Evolutionary conservation across 2,888 invertebrate genomes (phyloP).

Genomic region (Drosophila meridiana): DNA sequence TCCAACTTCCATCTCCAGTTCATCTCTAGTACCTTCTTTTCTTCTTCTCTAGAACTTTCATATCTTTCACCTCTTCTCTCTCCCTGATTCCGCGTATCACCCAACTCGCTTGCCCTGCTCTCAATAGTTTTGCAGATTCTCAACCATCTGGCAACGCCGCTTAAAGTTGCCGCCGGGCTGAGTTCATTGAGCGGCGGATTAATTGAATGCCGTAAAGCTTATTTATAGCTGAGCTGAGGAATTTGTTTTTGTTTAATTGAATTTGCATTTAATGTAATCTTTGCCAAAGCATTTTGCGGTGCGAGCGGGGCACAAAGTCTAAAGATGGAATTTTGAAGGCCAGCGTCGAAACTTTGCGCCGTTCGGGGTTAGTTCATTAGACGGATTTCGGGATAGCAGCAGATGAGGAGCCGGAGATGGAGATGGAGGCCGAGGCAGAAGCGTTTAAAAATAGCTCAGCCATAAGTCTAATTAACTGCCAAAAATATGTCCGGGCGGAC

Average conservation of each 20-base stretch:
- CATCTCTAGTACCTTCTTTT: no score
- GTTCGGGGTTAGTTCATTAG: constrained; percentile 49
- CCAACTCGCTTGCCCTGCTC: no score
- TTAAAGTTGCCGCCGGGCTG: neutral
- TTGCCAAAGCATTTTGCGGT: constrained; percentile 18
- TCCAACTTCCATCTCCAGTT: no score
- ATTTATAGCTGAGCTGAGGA: neutral
- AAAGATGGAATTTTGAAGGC: constrained; percentile 11
- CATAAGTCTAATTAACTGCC: constrained; percentile 63
- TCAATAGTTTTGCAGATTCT: no score
- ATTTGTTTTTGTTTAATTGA: constrained; percentile 25
- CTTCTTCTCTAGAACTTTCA: neutral
- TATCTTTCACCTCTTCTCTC: neutral
- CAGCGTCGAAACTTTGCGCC: constrained; percentile 23
- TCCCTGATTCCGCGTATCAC: no score
- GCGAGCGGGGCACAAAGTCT: constrained; percentile 13
- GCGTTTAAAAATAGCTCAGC: constrained; percentile 61
- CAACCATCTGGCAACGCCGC: no score
- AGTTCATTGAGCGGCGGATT: constrained; percentile 14
- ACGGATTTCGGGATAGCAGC: constrained; percentile 26
- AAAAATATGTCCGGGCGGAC: constrained; percentile 18
- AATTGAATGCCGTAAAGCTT: constrained; percentile 16
- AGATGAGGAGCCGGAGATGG: neutral
- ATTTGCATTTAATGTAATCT: constrained; percentile 28
- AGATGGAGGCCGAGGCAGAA: constrained; percentile 15